Percentiles rank a stretch among this genome's conserved stretches.
Evolutionary conservation across 2,797 vertebrate genomes (phyloP).

Genomic region (Eutrigla gurnardus): DNA sequence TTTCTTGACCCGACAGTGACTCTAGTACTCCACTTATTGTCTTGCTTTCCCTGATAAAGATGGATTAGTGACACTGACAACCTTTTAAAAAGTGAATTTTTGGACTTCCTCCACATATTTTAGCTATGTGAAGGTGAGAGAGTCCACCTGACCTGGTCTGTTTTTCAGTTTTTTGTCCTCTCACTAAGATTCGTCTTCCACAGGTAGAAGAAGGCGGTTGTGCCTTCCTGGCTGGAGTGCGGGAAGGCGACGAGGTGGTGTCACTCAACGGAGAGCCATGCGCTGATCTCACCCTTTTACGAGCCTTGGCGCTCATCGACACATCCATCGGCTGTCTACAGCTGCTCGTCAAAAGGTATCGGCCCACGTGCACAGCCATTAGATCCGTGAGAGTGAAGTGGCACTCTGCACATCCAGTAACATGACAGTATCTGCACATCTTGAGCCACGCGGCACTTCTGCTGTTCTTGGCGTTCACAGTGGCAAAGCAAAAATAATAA

Average conservation of each 20-base stretch:
- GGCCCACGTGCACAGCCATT: neutral
- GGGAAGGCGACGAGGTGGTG: slow-evolving; percentile 92
- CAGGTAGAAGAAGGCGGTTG: slow-evolving; percentile 88
- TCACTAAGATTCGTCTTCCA: slow-evolving; percentile 7
- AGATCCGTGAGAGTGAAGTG: neutral
- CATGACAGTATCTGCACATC: neutral
- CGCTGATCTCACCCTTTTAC: slow-evolving; percentile 88
- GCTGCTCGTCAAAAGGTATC: slow-evolving; percentile 93
- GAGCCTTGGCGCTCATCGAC: slow-evolving; percentile 88
- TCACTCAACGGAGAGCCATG: slow-evolving; percentile 93
- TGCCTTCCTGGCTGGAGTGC: slow-evolving; percentile 89
- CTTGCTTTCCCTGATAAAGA: slow-evolving; percentile 2
- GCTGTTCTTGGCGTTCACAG: slow-evolving; percentile 13
- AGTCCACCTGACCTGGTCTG: neutral
- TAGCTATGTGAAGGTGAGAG: neutral
- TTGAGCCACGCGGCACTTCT: neutral
- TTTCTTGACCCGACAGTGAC: neutral
- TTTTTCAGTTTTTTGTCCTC: neutral
- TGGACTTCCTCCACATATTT: no score
- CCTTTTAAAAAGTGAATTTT: neutral
- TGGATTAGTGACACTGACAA: slow-evolving; percentile 4
- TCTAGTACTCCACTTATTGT: neutral
- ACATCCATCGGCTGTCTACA: slow-evolving; percentile 87
- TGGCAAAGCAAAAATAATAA: slow-evolving; percentile 36
- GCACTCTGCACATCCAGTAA: neutral